Base-by-base conservation (phyloP, 2,888 invertebrate genomes). In the Drosophila conformis region DNA sequence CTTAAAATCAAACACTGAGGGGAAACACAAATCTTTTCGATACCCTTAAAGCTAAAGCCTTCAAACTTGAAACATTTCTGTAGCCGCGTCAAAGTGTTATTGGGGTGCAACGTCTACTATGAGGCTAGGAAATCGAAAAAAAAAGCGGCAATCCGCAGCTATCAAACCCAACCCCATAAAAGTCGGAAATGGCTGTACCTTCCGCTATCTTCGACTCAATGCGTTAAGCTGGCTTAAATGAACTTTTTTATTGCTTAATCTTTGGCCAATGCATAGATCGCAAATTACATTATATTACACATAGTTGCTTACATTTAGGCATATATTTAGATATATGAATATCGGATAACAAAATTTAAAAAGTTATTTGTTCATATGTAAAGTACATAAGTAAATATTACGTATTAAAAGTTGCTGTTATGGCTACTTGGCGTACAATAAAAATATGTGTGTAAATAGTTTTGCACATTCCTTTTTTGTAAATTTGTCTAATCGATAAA, bases 181-280 rank as follows among this genome's bases (percentile, higher is more conserved):
- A 10, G 31, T 31, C 10, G 10, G 31, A 31, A 31, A 31, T 31
- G 31, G 31, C 31, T 10, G 3, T 3, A 31, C 10, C 10, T 31
- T 31, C 3, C 31, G 10, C 31, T 10, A 21, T 1, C 21, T 31
- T 51, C 18, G 1, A 18, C 3, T n/a, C 18, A 31, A 27, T 2
- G 6, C 1, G n/a, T 49, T 46, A 15, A 53, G 61, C 31, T 35
- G 13, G 40, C 88, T 79, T 83, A 87, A 65, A 68, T 70, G 21
- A 79, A 87, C 35, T 77, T 84, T 80, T 76, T 86, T 90, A 84
- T 87, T 88, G 85, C 84, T 88, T 84, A 89, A 86, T 91, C 91
- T 91, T 91, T 91, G 91, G 91, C 90, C 90, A 90, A 90, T 83
- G 86, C 83, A 82, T 83, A 87, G 87, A 90, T 89, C 84, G 85